phyloP scores from a whole-genome alignment of 2,797 vertebrate genomes.

The Nothura maculosa region DNA sequence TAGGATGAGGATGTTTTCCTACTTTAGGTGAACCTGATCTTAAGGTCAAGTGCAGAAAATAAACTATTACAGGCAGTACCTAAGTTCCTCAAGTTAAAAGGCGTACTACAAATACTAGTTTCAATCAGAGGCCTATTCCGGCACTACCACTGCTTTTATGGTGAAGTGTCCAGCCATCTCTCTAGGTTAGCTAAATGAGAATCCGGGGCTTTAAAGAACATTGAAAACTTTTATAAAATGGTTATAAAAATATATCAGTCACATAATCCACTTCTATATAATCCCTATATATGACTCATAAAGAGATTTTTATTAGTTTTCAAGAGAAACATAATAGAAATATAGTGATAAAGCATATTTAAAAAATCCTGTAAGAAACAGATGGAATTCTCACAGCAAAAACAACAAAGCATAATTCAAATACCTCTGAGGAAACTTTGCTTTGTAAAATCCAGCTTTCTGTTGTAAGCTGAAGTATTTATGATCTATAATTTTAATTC shows the following conservation, averaged over 20 bases:
- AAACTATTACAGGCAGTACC: not conserved
- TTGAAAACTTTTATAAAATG: not conserved
- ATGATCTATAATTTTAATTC: not conserved
- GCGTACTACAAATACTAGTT: not conserved
- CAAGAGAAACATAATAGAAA: not conserved
- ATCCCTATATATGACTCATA: not conserved
- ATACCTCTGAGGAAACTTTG: not conserved
- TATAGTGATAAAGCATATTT: not conserved
- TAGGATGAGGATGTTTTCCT: not conserved
- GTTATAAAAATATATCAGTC: not conserved
- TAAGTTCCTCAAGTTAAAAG: not conserved
- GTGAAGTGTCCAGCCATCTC: not conserved
- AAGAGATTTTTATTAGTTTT: not conserved
- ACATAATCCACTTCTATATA: not conserved
- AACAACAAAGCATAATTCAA: not conserved
- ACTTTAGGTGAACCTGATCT: not conserved
- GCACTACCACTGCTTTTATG: fast-evolving
- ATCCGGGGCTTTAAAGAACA: not conserved
- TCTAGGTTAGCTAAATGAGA: not conserved
- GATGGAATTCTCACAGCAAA: not conserved
- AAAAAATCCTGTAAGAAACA: not conserved
- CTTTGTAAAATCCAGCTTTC: not conserved
- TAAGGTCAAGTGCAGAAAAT: not conserved
- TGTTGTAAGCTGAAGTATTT: not conserved
- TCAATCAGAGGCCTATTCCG: not conserved